Evolutionary conservation across 1,140 invertebrate genomes (phyloP), one percentile per base, ranked within the genome.

Genomic region (Bombus pascuorum): DNA sequence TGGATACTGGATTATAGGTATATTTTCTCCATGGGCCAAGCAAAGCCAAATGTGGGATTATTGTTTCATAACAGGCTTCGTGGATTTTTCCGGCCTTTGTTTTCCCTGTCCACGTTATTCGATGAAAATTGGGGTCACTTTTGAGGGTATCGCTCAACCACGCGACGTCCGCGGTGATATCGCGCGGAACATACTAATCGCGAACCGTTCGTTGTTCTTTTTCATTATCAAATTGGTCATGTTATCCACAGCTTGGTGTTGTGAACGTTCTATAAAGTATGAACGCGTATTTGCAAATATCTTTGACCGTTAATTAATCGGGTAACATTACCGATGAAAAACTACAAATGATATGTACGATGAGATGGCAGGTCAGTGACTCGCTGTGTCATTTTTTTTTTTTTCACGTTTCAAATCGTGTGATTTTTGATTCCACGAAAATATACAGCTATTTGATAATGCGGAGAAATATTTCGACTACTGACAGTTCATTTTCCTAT

Each of bases 1-100:
- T 86, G 73, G 88, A 74, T 83, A 86, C 76, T 62, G 88, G 81
- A 86, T 89, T 89, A 89, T 76, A 83, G 87, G 81, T 78, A 86
- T 83, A 25, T 82, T 89, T 86, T 81, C 89, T 89, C 57, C 66
- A 39, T 66, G 18, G 53, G 5, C 34, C 32, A 22, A 34, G 37
- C 37, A n/a, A 10, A n/a, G 25, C 62, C 44, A 83, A 39, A 85
- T 72, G 77, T 76, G 32, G 68, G 77, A 85, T 85, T 80, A 85
- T 80, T 80, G 83, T 85, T 85, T 85, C 83, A 80, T 80, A 80
- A 79, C 83, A 68, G 66, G 34, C 37, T 66, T 37, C 65, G 65
- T 62, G 65, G 68, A 85, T 80, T 80, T 85, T 77, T 72, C 37
- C 22, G 57, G 53, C 28, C 83, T 80, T 85, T 83, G 59, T 76